phyloP scores from a whole-genome alignment of 2,888 invertebrate genomes.

The Callyntrura guangdongensis region DNA sequence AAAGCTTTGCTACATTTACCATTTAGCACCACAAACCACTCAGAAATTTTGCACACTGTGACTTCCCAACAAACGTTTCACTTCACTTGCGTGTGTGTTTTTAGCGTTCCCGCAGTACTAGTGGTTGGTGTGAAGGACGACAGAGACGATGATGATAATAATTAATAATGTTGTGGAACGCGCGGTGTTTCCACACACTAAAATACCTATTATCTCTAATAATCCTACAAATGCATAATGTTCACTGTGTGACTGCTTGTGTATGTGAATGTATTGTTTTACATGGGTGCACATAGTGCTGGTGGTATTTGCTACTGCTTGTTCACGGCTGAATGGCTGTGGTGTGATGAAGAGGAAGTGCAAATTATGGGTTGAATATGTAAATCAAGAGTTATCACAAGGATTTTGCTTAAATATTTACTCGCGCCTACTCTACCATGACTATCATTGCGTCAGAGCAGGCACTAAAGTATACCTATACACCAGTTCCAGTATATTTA shows the following conservation, averaged over 20 bases:
- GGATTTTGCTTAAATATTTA: slow-evolving; percentile 49
- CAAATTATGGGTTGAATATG: slow-evolving; percentile 64
- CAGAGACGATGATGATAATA: background rate
- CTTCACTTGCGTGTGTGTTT: slow-evolving; percentile 39
- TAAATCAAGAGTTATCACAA: slow-evolving; percentile 63
- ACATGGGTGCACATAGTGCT: background rate
- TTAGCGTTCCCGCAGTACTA: background rate
- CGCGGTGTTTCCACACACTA: background rate
- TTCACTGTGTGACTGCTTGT: background rate
- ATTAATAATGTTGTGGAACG: background rate
- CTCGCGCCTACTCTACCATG: background rate
- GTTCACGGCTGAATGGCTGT: background rate
- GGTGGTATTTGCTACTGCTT: background rate
- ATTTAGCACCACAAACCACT: background rate
- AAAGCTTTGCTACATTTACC: background rate
- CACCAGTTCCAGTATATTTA: background rate
- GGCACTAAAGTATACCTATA: background rate
- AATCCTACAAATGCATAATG: background rate
- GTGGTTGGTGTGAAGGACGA: background rate
- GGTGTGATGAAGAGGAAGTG: slow-evolving; percentile 47
- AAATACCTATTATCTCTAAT: background rate
- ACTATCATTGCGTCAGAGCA: background rate
- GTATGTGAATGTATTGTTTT: background rate
- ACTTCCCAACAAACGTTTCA: slow-evolving; percentile 63
- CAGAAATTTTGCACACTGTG: slow-evolving; percentile 59